Conservation (phyloP, 2,888 invertebrate species). For the Eupithecia subfuscata region DNA sequence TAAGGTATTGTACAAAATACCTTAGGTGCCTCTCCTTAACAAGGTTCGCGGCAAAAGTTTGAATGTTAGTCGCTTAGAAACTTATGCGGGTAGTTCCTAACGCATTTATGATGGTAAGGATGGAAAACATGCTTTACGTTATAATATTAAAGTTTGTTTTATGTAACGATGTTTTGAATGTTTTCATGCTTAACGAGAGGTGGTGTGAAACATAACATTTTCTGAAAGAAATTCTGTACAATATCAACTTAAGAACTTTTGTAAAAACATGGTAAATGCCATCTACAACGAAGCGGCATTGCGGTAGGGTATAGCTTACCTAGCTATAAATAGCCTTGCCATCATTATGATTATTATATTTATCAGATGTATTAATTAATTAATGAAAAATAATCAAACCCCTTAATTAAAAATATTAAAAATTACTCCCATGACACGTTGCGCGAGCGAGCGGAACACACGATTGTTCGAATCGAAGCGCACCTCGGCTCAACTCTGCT, state of each 20-base stretch:
- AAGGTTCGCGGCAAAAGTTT: slow-evolving; percentile 7
- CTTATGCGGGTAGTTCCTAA: slow-evolving; percentile 18
- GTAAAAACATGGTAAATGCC: not conserved
- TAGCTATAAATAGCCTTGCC: too few species aligned
- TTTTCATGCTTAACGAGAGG: not conserved
- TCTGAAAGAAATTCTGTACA: not conserved
- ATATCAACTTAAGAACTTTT: not conserved
- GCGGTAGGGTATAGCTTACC: too few species aligned
- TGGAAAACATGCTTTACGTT: slow-evolving; percentile 2
- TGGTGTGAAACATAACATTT: not conserved
- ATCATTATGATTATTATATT: too few species aligned
- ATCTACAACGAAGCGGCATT: not conserved
- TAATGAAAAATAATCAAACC: too few species aligned
- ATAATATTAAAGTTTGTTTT: slow-evolving; percentile 6
- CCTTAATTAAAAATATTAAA: too few species aligned
- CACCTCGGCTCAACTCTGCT: too few species aligned
- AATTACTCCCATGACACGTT: too few species aligned
- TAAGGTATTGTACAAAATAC: not conserved
- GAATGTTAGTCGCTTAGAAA: slow-evolving; percentile 20
- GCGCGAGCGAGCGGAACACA: too few species aligned
- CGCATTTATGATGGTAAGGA: slow-evolving; percentile 20
- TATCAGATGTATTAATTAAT: too few species aligned
- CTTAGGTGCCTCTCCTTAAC: not conserved
- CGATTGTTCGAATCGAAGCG: too few species aligned
- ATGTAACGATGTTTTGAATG: slow-evolving; percentile 20